Evolutionary conservation across 2,888 invertebrate genomes (phyloP), one percentile per base, ranked within the genome.

Genomic region (Ophioninae sp.): DNA sequence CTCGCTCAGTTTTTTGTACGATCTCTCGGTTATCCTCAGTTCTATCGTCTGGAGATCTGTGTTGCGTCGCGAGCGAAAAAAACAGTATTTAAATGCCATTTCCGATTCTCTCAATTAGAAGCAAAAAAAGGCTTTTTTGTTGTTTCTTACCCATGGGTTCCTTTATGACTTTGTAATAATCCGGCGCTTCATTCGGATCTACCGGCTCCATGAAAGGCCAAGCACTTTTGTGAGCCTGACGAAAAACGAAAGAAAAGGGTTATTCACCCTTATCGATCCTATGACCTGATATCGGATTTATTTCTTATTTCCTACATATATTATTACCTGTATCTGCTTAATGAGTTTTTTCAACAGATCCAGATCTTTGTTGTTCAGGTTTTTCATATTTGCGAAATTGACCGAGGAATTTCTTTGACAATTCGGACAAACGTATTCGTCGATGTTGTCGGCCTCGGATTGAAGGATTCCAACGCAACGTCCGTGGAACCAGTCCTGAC

Each of bases 401-500:
- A 97, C 96, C 20, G 96, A 96, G 87, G 97, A 97, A 92, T 98
- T 97, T 88, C 97, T 95, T 92, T 98, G 97, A 93, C 99, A 99
- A 92, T 97, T 97, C 0, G 99, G 99, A 94, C 99, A 99, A 87
- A 98, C 96, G 91, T 99, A 99, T 89, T 98, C 98, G 90, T 98
- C 99, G 88, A 99, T 98, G 88, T 97, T 97, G 91, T 98, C 98
- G 30, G 98, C 99, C 92, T 98, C 98, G 3, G 97, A 97, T 91
- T 98, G 98, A 72, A 98, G 93, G 90, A 98, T 97, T 59, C 99
- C 99, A 65, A 99, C 99, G 93, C 99, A 99, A 81, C 97, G 95
- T 8, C 99, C 99, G 93, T 99, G 99, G 94, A 99, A 99, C 99
- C 99, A 99, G 93, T 98, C 99, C 93, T 99, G 98, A 93, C 99